Conservation (phyloP, 2,888 invertebrate species). For the Taphrorychus bicolor region DNA sequence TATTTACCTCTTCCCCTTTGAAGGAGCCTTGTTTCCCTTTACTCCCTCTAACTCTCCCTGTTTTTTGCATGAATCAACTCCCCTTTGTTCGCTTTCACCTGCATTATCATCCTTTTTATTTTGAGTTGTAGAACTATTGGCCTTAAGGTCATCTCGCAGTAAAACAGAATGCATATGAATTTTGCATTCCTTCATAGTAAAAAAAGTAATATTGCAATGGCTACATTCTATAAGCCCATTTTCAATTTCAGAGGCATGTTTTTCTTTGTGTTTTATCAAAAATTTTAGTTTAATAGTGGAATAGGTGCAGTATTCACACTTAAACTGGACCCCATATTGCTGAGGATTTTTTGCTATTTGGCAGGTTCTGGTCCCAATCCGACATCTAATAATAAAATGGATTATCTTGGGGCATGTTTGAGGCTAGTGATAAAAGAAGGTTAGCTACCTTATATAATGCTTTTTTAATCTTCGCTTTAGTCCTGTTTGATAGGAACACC, state of each 20-base stretch:
- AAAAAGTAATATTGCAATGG: not conserved
- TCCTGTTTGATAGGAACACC: too few species aligned
- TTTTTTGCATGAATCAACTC: too few species aligned
- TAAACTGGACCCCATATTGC: not conserved
- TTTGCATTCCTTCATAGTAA: not conserved
- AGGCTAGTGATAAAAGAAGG: too few species aligned
- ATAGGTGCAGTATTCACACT: not conserved
- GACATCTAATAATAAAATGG: not conserved
- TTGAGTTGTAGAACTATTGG: too few species aligned
- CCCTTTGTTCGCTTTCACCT: not conserved
- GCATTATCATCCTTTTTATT: not conserved
- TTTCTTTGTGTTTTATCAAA: not conserved
- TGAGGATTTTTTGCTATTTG: not conserved
- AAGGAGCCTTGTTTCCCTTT: too few species aligned
- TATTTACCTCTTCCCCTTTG: too few species aligned
- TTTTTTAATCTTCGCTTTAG: too few species aligned
- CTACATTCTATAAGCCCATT: not conserved
- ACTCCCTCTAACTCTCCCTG: too few species aligned
- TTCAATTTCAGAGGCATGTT: not conserved
- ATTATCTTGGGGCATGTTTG: not conserved
- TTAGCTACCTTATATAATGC: too few species aligned
- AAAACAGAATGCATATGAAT: not conserved
- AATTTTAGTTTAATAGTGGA: not conserved
- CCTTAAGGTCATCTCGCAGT: too few species aligned
- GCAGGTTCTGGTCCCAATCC: not conserved